These are phyloP conservation scores for Amphiduros pacificus DNA, from an alignment of 2,888 invertebrate species.

Conservation along the genomic window DNA sequence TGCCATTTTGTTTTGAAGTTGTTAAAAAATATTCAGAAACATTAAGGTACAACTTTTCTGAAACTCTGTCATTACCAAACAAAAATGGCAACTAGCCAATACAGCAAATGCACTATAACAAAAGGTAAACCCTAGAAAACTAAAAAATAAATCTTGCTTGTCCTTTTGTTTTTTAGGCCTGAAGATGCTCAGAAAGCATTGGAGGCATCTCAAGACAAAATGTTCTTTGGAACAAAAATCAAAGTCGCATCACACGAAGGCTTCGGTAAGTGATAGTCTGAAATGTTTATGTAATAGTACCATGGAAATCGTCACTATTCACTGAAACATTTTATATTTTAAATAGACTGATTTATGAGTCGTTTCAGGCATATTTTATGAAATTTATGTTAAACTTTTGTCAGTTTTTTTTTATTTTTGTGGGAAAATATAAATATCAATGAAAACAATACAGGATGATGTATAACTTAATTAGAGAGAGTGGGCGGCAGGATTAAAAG, in stretches of 20 bases:
- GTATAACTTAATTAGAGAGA: too few species aligned
- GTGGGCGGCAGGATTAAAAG: too few species aligned
- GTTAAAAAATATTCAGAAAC: background rate
- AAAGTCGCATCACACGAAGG: conserved; percentile 93
- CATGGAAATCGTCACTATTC: too few species aligned
- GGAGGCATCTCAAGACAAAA: conserved; percentile 92
- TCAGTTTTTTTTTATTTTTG: background rate
- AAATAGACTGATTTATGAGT: background rate
- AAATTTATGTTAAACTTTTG: background rate
- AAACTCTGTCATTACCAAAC: too few species aligned
- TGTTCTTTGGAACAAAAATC: conserved; percentile 96
- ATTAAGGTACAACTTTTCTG: background rate
- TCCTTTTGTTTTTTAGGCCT: conserved; percentile 64
- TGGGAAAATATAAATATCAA: too few species aligned
- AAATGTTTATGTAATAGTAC: too few species aligned
- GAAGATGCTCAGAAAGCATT: conserved; percentile 96
- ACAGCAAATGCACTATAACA: too few species aligned
- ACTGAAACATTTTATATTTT: background rate
- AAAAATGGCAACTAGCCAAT: too few species aligned
- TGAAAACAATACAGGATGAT: too few species aligned
- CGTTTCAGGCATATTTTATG: background rate
- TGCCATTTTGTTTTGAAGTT: background rate
- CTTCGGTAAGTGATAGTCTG: conserved; percentile 56
- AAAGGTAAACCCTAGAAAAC: too few species aligned
- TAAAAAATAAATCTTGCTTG: too few species aligned